Evolutionary conservation across 2,888 invertebrate species (phyloP), one percentile per base, ranked within the genome.

Genomic region (Sycophila texana): DNA sequence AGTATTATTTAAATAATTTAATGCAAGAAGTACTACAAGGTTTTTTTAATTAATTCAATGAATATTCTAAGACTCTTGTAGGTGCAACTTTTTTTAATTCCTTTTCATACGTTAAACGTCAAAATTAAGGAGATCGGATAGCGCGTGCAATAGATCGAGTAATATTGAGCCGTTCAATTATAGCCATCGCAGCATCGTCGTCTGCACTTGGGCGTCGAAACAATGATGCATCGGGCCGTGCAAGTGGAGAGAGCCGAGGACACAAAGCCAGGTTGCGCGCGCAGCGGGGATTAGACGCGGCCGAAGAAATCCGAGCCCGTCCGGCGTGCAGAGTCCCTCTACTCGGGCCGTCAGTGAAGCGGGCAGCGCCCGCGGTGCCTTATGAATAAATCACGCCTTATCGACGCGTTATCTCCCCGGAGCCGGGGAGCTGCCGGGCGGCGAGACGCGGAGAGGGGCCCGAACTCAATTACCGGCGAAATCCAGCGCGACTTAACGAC

Each of bases 341-440:
- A 7, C n/a, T 61, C 51, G 18, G n/a, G 53, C 67, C 51, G 39
- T 39, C 39, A 10, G 39, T 39, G 47, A 39, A 18, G n/a, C 18
- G 53, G 26, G 47, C 71, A 53, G 26, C 49, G 58, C 16, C 22
- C 4, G 22, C 4, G 22, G 18, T 2, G 49, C 63, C 70, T 73
- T 72, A 80, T 77, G 71, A 80, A 80, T 80, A 80, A 80, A 77
- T 80, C 74, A 77, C 60, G 57, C 30, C 58, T 80, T 74, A 70
- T 80, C 73, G 65, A 77, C 47, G 72, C 49, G 66, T 74, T 70
- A 74, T 73, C 66, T 47, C 47, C 39, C 30, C 53, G 20, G 49
- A 13, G 55, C n/a, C 39, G 60, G 14, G 5, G 61, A 10, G 18
- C 14, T 18, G 18, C 26, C 30, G 20, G 22, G 61, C 16, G 20